A percentile compares a stretch with the other conserved stretches of the same genome.
Conservation (phyloP, 2,888 invertebrate species). For the Electrophaes corylata region DNA sequence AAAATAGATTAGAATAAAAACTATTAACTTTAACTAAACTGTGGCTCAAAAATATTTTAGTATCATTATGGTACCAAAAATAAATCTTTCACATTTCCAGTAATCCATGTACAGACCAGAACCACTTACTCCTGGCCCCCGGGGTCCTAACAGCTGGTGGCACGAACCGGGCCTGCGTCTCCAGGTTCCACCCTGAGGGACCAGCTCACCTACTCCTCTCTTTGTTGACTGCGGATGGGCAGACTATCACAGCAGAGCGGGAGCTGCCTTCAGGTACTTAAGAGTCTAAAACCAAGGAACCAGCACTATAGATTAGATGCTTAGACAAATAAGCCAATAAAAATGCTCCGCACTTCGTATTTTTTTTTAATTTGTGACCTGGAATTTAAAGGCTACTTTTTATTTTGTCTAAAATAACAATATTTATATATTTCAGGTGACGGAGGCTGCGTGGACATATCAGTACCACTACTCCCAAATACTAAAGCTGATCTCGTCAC, state of each 20-base stretch:
- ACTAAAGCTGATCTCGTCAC: constrained; percentile 68
- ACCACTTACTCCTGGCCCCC: constrained; percentile 71
- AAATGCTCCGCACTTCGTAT: too few species aligned
- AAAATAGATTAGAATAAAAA: too few species aligned
- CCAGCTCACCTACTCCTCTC: constrained; percentile 57
- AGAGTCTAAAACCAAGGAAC: neutral
- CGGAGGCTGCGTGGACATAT: constrained; percentile 75
- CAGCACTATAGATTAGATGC: too few species aligned
- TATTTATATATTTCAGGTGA: constrained; percentile 71
- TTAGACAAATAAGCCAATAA: too few species aligned
- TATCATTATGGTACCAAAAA: too few species aligned
- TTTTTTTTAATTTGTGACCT: too few species aligned
- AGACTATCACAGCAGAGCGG: constrained; percentile 52
- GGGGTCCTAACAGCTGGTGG: constrained; percentile 72
- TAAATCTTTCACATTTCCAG: constrained; percentile 38
- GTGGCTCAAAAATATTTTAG: too few species aligned
- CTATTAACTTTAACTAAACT: too few species aligned
- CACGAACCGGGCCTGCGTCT: constrained; percentile 69
- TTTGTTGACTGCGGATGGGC: constrained; percentile 54
- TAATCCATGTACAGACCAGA: constrained; percentile 66
- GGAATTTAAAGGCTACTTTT: too few species aligned
- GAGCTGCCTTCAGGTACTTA: constrained; percentile 60
- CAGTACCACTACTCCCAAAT: constrained; percentile 68
- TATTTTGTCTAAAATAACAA: too few species aligned
- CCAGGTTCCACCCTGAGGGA: constrained; percentile 69